Evolutionary conservation across 2,797 vertebrate species (phyloP).

Genomic region (Myiotriccus ornatus): DNA sequence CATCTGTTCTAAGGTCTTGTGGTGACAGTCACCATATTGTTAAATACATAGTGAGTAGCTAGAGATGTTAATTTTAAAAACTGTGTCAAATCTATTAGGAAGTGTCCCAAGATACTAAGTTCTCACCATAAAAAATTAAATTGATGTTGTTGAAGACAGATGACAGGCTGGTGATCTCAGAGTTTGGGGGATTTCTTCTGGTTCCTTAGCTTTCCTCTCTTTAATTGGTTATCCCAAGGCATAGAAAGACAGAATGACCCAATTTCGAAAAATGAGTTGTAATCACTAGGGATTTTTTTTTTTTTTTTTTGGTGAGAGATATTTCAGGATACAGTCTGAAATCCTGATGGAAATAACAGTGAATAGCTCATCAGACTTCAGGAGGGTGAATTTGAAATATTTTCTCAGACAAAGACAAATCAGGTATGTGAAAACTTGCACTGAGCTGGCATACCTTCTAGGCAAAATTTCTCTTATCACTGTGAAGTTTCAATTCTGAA

Average conservation of each 20-base stretch:
- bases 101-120: constrained; percentile 6
- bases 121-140: constrained; percentile 19
- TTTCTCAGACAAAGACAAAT: constrained; percentile 54
- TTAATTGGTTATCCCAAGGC: constrained; percentile 59
- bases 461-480: constrained; percentile 47
- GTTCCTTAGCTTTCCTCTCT: constrained; percentile 2
- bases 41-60: neutral
- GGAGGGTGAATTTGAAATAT: constrained; percentile 16
- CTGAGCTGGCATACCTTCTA: constrained; percentile 34
- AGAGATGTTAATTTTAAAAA: constrained; percentile 37
- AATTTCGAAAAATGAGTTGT: constrained; percentile 57
- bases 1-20: neutral
- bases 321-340: constrained; percentile 31
- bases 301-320: neutral
- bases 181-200: constrained; percentile 10
- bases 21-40: neutral
- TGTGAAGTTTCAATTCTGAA: constrained; percentile 51
- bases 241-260: constrained; percentile 43
- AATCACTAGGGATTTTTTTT: constrained; percentile 14
- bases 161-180: neutral
- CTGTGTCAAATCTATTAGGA: constrained; percentile 23
- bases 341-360: constrained; percentile 33
- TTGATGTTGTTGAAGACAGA: neutral
- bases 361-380: constrained; percentile 44
- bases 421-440: constrained; percentile 34